These are phyloP conservation scores for Synergus gifuensis DNA, from an alignment of 2,888 invertebrate species.

Conservation along the genomic window DNA sequence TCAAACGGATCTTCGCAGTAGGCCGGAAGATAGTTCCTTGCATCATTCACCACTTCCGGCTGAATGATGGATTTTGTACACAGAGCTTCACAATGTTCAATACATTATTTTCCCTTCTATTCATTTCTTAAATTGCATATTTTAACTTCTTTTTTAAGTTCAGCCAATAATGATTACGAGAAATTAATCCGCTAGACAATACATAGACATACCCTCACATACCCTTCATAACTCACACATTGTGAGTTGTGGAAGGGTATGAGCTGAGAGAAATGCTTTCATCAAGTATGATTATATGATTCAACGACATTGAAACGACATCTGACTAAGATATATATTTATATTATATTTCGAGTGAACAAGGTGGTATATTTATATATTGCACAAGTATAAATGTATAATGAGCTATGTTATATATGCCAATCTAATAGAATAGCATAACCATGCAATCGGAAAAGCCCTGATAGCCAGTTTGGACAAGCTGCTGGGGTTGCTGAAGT, in stretches of 20 bases:
- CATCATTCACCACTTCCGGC: conserved; percentile 60
- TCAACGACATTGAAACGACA: conserved; percentile 25
- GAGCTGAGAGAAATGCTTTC: background rate
- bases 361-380: conserved; percentile 8
- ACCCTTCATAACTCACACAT: too few species aligned
- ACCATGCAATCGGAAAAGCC: conserved; percentile 20
- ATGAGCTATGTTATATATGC: background rate
- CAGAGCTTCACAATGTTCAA: background rate
- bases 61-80: conserved; percentile 43
- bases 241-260: background rate
- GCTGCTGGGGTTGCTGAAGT: conserved; percentile 54
- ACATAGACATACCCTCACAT: too few species aligned
- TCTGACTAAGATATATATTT: conserved; percentile 6
- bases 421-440: conserved; percentile 34
- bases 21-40: conserved; percentile 62
- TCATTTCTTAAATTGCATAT: background rate
- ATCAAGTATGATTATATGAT: conserved; percentile 11
- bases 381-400: background rate
- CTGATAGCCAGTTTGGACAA: conserved; percentile 32
- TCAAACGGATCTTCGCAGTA: conserved; percentile 55
- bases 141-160: background rate
- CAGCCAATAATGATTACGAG: too few species aligned
- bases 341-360: conserved; percentile 5
- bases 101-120: background rate
- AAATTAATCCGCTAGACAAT: too few species aligned